Evolutionary conservation across 2,113 vertebrate genomes (phyloP).

Genomic region (Raja brachyura): DNA sequence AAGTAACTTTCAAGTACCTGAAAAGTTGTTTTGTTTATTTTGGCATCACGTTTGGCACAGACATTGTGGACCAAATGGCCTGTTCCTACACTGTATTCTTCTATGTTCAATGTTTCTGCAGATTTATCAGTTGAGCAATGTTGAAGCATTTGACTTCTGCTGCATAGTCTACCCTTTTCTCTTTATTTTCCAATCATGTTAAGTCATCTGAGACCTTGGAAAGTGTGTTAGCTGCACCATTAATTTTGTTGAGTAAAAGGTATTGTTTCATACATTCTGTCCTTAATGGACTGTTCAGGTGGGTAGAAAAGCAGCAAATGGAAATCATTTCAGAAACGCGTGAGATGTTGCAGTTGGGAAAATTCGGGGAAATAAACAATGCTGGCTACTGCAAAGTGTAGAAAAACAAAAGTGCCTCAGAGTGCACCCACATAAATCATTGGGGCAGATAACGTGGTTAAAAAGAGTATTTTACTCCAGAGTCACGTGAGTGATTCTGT

Average conservation of each 20-base stretch:
- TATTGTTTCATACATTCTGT: background rate
- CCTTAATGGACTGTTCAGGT: background rate
- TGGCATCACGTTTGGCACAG: no score
- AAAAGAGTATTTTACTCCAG: no score
- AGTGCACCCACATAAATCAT: background rate
- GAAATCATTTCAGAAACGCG: no score
- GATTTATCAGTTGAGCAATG: background rate
- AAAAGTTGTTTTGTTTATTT: background rate
- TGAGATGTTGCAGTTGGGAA: no score
- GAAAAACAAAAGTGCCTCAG: background rate
- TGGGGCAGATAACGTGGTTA: no score
- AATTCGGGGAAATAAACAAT: no score
- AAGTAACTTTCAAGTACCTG: background rate
- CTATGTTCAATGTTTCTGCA: background rate
- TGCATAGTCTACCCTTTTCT: background rate
- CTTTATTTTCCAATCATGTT: background rate
- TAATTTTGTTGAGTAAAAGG: background rate
- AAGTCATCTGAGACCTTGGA: background rate
- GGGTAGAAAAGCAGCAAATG: no score
- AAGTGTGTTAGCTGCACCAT: background rate
- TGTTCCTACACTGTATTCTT: no score
- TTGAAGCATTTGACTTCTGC: background rate
- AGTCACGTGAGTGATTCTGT: no score
- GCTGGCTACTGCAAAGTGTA: no score
- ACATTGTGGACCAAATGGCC: no score